Conservation (phyloP, 2,797 vertebrate genomes). For the Halcyon smyrnensis region DNA sequence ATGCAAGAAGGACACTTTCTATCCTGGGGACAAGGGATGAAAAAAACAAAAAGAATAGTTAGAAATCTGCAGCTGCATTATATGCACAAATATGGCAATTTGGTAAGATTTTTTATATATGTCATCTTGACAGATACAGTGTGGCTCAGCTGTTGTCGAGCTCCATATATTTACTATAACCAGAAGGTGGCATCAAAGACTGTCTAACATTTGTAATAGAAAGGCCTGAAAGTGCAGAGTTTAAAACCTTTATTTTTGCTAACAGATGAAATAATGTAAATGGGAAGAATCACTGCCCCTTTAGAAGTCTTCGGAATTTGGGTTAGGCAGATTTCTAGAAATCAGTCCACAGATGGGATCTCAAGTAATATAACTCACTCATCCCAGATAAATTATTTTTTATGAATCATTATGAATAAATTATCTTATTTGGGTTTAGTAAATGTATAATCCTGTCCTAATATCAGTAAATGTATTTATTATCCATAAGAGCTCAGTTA, state of each 20-base stretch:
- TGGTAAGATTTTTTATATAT: neutral
- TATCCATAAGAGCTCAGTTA: neutral
- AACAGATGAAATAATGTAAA: neutral
- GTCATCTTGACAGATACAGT: neutral
- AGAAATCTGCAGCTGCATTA: neutral
- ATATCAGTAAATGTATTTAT: neutral
- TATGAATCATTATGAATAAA: neutral
- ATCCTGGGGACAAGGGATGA: neutral
- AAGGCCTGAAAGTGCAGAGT: neutral
- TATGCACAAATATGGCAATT: neutral
- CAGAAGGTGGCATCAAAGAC: slow-evolving; percentile 65
- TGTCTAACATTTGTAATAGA: neutral
- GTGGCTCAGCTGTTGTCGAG: neutral
- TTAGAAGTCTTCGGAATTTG: neutral
- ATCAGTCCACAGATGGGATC: neutral
- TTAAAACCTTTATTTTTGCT: neutral
- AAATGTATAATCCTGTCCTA: neutral
- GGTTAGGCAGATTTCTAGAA: neutral
- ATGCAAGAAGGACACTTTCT: neutral
- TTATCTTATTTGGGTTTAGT: neutral
- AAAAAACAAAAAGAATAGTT: neutral
- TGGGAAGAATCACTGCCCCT: neutral
- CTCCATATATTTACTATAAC: neutral
- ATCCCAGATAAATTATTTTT: neutral
- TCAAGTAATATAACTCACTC: neutral